Evolutionary conservation across 2,113 vertebrate genomes (phyloP), one percentile per base, ranked within the genome.

Genomic region (Dromiciops gliroides): DNA sequence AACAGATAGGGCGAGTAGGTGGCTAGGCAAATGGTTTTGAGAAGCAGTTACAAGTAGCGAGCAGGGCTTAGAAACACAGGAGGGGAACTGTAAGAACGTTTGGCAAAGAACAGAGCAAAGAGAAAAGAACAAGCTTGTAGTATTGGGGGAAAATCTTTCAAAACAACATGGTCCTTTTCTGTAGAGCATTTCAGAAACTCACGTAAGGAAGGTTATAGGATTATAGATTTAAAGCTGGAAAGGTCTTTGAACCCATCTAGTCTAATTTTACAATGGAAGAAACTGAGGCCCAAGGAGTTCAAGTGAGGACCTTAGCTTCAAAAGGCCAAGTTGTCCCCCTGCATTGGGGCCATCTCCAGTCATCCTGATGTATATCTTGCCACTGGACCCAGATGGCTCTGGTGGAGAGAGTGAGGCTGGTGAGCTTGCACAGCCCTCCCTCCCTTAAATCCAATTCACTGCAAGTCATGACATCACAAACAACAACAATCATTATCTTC

Each of bases 21-120:
- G 47, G 88, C 12, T 92, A 37, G 47, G 51, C 48, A 95, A 91
- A 95, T 95, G 44, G 53, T 47, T 90, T 52, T 95, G 16, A 97
- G 89, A 93, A 96, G 94, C 47, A 90, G 89, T 31, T 90, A 49
- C 24, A 97, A 89, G 48, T 28, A 91, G 47, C 23, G 92, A 94
- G 48, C 7, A 48, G 9, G 23, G 0, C 92, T 91, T 91, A 91
- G 89, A 94, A 83, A 94, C 31, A 89, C 0, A 90, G 19, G 88
- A 47, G 60, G 48, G 24, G n/a, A 88, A 89, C 2, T 94, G 2
- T 88, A 52, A 93, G 92, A 25, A 31, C 75, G n/a, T 90, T 67
- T 93, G 23, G 51, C 3, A 95, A 92, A 16, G 28, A 52, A 75
- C 75, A 3, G 37, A 88, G 26, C 37, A 93, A 92, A 51, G 56